Evolutionary conservation across 2,888 invertebrate genomes (phyloP).

Genomic region (Aproaerema taeniolella): DNA sequence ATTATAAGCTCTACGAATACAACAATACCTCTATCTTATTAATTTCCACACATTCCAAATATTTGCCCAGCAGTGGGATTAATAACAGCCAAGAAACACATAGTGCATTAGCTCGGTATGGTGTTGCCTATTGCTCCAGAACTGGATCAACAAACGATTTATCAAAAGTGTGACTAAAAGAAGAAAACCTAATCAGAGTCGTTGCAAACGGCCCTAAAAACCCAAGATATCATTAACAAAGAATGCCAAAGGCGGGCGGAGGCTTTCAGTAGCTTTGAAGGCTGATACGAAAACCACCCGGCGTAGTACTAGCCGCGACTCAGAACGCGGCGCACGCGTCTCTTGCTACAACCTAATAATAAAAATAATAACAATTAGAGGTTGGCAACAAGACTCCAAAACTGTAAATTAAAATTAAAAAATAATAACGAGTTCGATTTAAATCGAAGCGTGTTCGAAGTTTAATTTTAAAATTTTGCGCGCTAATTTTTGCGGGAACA

Average conservation of each 20-base stretch:
- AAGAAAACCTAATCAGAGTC: not conserved
- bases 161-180: too few relatives aligned
- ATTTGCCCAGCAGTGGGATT: too few relatives aligned
- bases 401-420: constrained; percentile 21
- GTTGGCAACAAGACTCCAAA: constrained; percentile 50
- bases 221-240: constrained; percentile 15
- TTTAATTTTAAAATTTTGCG: constrained; percentile 40
- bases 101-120: too few relatives aligned
- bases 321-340: constrained; percentile 58
- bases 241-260: constrained; percentile 46
- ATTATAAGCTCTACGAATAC: too few relatives aligned
- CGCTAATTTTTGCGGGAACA: constrained; percentile 38
- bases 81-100: too few relatives aligned
- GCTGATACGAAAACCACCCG: constrained; percentile 37
- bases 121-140: too few relatives aligned
- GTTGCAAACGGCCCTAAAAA: not conserved
- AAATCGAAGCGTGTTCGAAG: constrained; percentile 28
- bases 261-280: constrained; percentile 68
- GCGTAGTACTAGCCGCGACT: constrained; percentile 51
- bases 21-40: too few relatives aligned
- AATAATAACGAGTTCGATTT: constrained; percentile 32
- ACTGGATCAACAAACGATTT: too few relatives aligned
- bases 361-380: constrained; percentile 41
- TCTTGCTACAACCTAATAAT: constrained; percentile 56
- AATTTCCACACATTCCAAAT: too few relatives aligned